phyloP scores from a whole-genome alignment of 2,888 invertebrate genomes.

The Hyalella azteca region DNA sequence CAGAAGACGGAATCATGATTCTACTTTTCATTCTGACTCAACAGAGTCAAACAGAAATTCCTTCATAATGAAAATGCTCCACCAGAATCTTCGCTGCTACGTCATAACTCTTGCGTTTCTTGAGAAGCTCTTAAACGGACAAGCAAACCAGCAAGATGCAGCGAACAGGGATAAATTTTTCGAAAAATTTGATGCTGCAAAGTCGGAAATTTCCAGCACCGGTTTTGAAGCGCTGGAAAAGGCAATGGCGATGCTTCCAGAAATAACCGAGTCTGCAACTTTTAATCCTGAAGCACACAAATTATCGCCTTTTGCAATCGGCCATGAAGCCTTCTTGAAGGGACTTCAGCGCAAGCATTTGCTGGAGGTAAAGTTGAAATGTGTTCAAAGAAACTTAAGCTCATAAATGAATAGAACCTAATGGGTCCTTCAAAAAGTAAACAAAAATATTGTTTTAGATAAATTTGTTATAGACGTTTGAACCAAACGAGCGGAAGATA shows the following conservation, averaged over 20 bases:
- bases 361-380: constrained; percentile 18
- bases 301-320: neutral
- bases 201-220: neutral
- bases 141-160: neutral
- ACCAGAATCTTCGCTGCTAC: constrained; percentile 15
- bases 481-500: no score
- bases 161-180: neutral
- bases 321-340: constrained; percentile 1
- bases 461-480: no score
- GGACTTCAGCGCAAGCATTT: neutral
- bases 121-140: constrained; percentile 14
- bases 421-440: no score
- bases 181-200: neutral
- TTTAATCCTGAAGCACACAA: neutral
- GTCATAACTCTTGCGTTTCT: constrained; percentile 20
- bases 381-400: no score
- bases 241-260: neutral
- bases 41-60: neutral
- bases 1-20: neutral
- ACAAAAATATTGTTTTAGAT: no score
- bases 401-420: no score
- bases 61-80: constrained; percentile 22
- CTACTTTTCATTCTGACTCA: neutral
- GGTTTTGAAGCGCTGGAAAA: constrained; percentile 9
- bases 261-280: neutral